phyloP scores from a whole-genome alignment of 2,888 invertebrate genomes.

The Plusia festucae region DNA sequence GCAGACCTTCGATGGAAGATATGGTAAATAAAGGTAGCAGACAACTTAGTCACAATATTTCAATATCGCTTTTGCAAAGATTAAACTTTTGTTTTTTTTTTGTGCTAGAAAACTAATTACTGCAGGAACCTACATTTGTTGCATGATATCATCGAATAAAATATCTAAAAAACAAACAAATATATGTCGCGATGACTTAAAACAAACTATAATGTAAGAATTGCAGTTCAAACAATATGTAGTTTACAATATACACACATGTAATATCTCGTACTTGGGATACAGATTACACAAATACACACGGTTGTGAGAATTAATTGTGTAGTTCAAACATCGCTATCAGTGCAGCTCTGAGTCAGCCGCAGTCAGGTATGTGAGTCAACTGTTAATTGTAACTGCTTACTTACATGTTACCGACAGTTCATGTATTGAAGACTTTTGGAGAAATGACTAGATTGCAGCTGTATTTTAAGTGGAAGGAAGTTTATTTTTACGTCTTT shows the following conservation, averaged over 20 bases:
- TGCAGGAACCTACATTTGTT: too few relatives aligned
- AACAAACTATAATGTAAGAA: not conserved
- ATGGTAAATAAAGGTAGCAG: too few relatives aligned
- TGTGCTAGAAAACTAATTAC: too few relatives aligned
- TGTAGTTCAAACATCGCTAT: slow-evolving; percentile 47
- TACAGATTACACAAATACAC: not conserved
- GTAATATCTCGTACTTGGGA: slow-evolving; percentile 15
- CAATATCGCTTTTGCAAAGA: too few relatives aligned
- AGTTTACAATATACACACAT: slow-evolving; percentile 2
- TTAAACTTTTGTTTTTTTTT: too few relatives aligned
- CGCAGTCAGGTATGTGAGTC: slow-evolving; percentile 45
- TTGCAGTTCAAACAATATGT: slow-evolving; percentile 7
- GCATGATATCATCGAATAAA: not conserved
- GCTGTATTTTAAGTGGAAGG: too few relatives aligned
- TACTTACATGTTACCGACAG: slow-evolving; percentile 27
- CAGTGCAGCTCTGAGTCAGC: slow-evolving; percentile 52
- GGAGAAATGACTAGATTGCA: not conserved
- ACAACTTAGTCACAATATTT: too few relatives aligned
- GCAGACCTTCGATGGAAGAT: too few relatives aligned
- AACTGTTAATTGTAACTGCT: slow-evolving; percentile 54
- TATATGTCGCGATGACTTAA: not conserved
- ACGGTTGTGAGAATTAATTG: slow-evolving; percentile 38
- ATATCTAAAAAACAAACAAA: not conserved
- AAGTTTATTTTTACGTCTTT: too few relatives aligned
- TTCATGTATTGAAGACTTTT: slow-evolving; percentile 13